phyloP scores from a whole-genome alignment of 2,113 vertebrate genomes.

The Stegastes partitus region DNA sequence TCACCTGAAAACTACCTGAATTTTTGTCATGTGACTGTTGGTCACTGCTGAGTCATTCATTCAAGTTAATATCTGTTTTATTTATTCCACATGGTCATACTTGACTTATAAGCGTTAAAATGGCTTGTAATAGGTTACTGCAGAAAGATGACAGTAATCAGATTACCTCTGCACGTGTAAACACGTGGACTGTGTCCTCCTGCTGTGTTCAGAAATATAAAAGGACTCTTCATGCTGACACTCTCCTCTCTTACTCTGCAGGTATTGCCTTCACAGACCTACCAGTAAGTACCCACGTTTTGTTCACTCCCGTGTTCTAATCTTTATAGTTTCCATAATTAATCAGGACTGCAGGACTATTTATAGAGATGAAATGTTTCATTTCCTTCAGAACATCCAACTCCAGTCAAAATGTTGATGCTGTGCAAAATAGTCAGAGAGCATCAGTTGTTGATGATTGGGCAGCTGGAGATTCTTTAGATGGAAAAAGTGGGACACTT shows the following conservation, averaged over 20 bases:
- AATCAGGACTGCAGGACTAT: constrained; percentile 15
- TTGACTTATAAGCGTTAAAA: no score
- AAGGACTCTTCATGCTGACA: constrained; percentile 19
- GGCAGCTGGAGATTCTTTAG: no score
- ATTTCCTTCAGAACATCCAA: constrained; percentile 10
- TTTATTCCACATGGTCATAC: no score
- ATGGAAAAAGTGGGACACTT: no score
- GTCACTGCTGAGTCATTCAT: no score
- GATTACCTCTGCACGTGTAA: constrained; percentile 22
- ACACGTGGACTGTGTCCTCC: no score
- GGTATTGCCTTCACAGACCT: constrained; percentile 99
- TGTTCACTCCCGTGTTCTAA: not conserved
- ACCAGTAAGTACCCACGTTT: constrained; percentile 90
- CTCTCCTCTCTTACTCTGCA: constrained; percentile 69
- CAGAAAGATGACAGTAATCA: constrained; percentile 7
- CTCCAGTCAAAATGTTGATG: constrained; percentile 19
- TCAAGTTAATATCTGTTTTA: no score
- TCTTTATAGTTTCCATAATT: constrained; percentile 21
- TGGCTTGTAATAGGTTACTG: not conserved
- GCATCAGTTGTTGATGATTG: no score
- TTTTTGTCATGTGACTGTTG: no score
- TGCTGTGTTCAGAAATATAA: not conserved
- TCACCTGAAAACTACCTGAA: no score
- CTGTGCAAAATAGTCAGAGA: no score
- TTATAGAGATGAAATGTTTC: constrained; percentile 23